Evolutionary conservation across 2,113 vertebrate species (phyloP).

Genomic region (Nicator chloris): DNA sequence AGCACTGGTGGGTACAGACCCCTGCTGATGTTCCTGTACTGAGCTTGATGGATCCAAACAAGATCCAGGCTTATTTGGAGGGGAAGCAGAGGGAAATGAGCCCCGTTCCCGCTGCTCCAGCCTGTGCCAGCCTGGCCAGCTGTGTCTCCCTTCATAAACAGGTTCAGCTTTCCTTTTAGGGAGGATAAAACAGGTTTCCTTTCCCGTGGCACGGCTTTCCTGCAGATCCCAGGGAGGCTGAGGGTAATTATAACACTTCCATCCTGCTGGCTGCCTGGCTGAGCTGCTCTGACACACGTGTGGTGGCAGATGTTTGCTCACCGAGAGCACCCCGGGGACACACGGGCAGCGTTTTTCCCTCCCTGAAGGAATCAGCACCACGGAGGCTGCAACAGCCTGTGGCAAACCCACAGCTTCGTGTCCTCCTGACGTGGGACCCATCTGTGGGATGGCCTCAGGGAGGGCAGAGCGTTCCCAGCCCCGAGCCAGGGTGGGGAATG

Average conservation of each 20-base stretch:
- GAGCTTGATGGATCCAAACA: not conserved
- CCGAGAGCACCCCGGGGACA: not conserved
- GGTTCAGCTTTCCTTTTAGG: not conserved
- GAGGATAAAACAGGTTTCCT: not conserved
- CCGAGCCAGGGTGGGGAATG: fast-evolving
- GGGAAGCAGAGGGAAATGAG: not conserved
- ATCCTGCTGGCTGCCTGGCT: not conserved
- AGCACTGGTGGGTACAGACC: fast-evolving
- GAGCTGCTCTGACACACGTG: not conserved
- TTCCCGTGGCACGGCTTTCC: fast-evolving
- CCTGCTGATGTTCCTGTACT: fast-evolving
- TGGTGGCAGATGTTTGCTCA: not conserved
- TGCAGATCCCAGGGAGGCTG: not conserved
- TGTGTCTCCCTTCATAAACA: not conserved
- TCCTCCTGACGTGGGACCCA: fast-evolving
- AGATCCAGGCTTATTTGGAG: fast-evolving
- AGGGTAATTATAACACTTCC: not conserved
- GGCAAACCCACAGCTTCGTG: not conserved
- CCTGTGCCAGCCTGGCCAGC: not conserved
- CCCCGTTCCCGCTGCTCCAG: fast-evolving
- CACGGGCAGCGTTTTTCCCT: not conserved
- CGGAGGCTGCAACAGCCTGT: not conserved
- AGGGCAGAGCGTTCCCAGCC: not conserved
- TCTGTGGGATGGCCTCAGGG: not conserved
- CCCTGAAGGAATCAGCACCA: not conserved